Percentiles rank a stretch among this genome's conserved stretches.
Conservation (phyloP, 1,140 invertebrate species). For the Apis florea region DNA sequence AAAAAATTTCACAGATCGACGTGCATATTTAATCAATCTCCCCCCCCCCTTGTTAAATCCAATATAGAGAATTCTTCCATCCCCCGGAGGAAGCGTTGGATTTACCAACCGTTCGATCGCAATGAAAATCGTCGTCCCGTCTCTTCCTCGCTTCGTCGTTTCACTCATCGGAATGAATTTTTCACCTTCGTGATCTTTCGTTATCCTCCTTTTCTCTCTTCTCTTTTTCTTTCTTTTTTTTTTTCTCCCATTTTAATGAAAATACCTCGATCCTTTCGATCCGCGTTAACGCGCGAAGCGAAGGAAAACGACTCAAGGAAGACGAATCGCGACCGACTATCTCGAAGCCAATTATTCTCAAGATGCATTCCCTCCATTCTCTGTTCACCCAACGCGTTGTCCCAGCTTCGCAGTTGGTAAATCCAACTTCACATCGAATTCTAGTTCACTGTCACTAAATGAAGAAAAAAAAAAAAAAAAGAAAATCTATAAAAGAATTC, state of each 20-base stretch:
- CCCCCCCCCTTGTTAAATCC: neutral
- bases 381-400: no score
- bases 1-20: constrained; percentile 49
- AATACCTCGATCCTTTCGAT: neutral
- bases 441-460: neutral
- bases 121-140: neutral
- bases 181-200: neutral
- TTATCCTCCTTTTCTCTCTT: neutral
- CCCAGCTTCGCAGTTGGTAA: constrained; percentile 27
- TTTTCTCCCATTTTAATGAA: no score
- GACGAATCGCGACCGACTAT: neutral
- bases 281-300: neutral
- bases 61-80: constrained; percentile 8
- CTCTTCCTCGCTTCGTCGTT: constrained; percentile 21
- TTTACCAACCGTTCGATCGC: constrained; percentile 32
- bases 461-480: no score
- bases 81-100: constrained; percentile 19
- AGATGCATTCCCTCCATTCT: neutral
- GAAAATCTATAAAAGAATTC: neutral
- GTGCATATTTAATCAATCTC: neutral
- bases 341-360: neutral
- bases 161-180: neutral
- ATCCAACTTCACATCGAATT: constrained; percentile 20
- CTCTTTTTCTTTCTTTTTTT: no score
- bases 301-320: neutral